Evolutionary conservation across 2,113 vertebrate species (phyloP).

Genomic region (Lonchura striata): DNA sequence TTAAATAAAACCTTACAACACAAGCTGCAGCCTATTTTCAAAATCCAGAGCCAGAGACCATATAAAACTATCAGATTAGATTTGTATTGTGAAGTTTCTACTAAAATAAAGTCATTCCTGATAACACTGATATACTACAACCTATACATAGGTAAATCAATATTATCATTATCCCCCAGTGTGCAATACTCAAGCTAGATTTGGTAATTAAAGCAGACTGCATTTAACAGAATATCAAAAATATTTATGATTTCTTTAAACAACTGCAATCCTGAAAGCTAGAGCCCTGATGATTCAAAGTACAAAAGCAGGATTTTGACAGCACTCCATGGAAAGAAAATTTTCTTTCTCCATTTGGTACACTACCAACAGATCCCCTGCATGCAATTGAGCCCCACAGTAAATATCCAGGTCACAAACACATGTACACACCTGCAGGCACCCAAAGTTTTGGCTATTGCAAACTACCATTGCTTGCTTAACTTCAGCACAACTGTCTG

Average conservation of each 20-base stretch:
- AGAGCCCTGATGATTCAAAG: neutral
- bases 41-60: conserved; percentile 19
- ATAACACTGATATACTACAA: neutral
- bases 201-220: conserved; percentile 6
- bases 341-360: conserved; percentile 1
- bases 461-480: neutral
- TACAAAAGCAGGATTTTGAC: conserved; percentile 6
- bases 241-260: conserved; percentile 50
- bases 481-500: neutral
- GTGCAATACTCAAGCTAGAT: neutral
- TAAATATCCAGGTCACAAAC: neutral
- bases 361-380: neutral
- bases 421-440: fast-evolving
- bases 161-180: neutral
- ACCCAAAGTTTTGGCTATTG: neutral
- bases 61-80: conserved; percentile 19
- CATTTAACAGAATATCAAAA: conserved; percentile 7
- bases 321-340: neutral
- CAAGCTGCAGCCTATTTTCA: conserved; percentile 16
- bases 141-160: neutral
- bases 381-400: neutral
- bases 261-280: neutral
- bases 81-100: conserved; percentile 20
- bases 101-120: conserved; percentile 16
- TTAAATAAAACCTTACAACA: conserved; percentile 22